Evolutionary conservation across 1,140 invertebrate genomes (phyloP), one percentile per base, ranked within the genome.

Genomic region (Hylyphantes graminicola): DNA sequence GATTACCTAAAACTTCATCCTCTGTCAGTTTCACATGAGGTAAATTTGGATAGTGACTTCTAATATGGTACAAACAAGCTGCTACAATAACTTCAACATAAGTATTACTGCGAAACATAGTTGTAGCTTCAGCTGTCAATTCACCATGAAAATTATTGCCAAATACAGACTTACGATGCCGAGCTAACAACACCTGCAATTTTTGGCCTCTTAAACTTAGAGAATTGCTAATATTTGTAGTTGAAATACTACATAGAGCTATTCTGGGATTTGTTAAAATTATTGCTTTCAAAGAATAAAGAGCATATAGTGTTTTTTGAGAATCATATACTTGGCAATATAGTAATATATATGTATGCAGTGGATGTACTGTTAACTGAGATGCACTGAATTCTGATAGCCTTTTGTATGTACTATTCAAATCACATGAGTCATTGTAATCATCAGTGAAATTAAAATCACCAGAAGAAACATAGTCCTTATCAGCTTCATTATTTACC

Each of bases 271-370:
- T 94, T 12, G 93, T 93, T 35, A 93, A 88, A 21, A 97, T 90
- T 86, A 96, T 93, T 85, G 94, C 94, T 68, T 93, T 92, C 0
- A 96, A 88, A 0, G 94, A 94, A 68, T 93, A 92, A 17, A 96
- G 89, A n/a, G 94, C 94, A 88, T 96, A 96, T 0, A 96, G 90
- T 9, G 94, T 93, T 86, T 94, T 91, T 55, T 92, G 91, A 0
- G 93, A 94, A 88, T 97, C 96, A 87, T 95, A 96, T 17, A 95
- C 93, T 85, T 94, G 94, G 85, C 93, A 93, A 87, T 97, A 97
- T 0, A 97, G 90, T 19, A 96, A 91, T 88, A 96, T 92, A 88
- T 96, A 95, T 48, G 94, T 94, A 88, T 96, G 95, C 64, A 96
- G 92, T 35, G 94, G 93, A 88, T 95, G 86, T 53, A 85, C 76